A percentile compares a stretch with the other conserved stretches of the same genome.
These are phyloP conservation scores for Pan paniscus DNA, from an alignment of 2,113 vertebrate genomes.

Conservation along the genomic window DNA sequence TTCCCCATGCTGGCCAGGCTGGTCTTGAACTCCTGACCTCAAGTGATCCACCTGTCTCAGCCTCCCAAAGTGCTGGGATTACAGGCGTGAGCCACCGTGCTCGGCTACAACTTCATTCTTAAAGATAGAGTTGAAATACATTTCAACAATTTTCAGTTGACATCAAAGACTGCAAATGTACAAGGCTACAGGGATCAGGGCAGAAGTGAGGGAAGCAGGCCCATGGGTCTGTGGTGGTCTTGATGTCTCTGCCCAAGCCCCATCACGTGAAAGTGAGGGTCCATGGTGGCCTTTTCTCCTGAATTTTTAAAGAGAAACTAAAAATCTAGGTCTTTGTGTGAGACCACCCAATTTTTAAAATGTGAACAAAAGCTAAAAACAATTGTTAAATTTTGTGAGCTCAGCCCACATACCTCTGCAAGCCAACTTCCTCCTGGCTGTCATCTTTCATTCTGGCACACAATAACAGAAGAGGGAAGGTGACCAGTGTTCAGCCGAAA, in stretches of 20 bases:
- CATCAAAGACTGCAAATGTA: neutral
- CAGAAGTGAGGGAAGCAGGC: neutral
- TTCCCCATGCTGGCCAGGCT: too few species aligned
- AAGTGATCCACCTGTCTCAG: too few species aligned
- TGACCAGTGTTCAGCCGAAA: neutral
- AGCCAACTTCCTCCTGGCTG: neutral
- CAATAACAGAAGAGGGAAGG: neutral
- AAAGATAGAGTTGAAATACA: slow-evolving; percentile 1
- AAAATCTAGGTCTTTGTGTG: neutral
- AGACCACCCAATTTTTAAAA: slow-evolving; percentile 2
- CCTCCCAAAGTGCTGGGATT: too few species aligned
- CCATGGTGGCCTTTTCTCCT: neutral
- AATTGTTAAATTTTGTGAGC: neutral
- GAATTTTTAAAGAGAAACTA: neutral
- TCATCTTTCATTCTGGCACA: neutral
- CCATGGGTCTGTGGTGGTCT: neutral
- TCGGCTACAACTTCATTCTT: neutral
- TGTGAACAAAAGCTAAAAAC: neutral
- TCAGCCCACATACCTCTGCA: neutral
- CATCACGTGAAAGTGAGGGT: neutral
- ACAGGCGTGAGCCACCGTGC: too few species aligned
- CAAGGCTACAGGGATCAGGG: neutral
- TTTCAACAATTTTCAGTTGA: slow-evolving; percentile 9
- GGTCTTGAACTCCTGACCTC: too few species aligned
- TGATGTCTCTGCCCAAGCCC: neutral